Conservation (phyloP, 2,888 invertebrate species). For the Gortyna flavago region DNA sequence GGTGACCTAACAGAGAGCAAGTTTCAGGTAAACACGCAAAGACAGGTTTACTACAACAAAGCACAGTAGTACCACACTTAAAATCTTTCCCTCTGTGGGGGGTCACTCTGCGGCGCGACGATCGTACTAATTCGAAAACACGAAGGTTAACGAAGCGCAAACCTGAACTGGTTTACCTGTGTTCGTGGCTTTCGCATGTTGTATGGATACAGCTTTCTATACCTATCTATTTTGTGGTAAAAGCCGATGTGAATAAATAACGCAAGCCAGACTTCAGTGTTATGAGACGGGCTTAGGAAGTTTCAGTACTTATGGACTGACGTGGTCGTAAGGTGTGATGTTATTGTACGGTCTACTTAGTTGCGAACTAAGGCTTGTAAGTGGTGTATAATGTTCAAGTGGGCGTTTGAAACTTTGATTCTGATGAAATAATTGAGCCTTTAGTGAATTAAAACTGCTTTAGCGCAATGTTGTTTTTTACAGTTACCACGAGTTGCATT, state of each 20-base stretch:
- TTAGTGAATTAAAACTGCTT: neutral
- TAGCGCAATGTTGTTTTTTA: neutral
- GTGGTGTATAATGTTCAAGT: constrained; percentile 12
- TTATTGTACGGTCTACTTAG: constrained; percentile 17
- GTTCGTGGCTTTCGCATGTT: neutral
- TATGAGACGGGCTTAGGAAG: constrained; percentile 54
- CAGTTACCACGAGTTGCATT: neutral
- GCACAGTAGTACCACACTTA: neutral
- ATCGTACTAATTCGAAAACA: neutral
- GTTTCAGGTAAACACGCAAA: neutral
- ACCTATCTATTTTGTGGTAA: neutral
- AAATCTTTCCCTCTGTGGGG: neutral
- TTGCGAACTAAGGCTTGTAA: constrained; percentile 22
- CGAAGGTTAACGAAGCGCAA: neutral
- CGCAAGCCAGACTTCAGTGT: constrained; percentile 31
- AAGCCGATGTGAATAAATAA: constrained; percentile 49
- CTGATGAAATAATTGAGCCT: neutral
- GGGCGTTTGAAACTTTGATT: constrained; percentile 19
- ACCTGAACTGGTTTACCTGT: neutral
- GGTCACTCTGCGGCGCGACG: neutral
- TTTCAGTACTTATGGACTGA: constrained; percentile 41
- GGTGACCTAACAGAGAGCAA: neutral
- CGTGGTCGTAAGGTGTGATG: constrained; percentile 33
- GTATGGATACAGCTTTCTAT: neutral
- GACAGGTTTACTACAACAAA: neutral